Percentiles rank a stretch among this genome's conserved stretches.
Evolutionary conservation across 2,888 invertebrate species (phyloP).

Genomic region (Apamea anceps): DNA sequence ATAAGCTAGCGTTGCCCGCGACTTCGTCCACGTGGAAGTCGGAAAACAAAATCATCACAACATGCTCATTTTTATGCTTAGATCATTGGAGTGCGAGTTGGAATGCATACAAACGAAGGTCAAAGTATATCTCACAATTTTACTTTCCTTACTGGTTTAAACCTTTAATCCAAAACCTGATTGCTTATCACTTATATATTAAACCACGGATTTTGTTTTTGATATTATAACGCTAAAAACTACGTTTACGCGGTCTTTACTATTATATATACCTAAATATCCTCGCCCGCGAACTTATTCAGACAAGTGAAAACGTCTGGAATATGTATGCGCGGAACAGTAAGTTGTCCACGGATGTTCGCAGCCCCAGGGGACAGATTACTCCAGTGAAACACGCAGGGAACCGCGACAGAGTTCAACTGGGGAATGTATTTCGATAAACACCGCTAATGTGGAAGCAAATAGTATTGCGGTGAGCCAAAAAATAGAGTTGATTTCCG

Average conservation of each 20-base stretch:
- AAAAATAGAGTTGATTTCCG: conserved; percentile 28
- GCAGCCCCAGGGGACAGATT: conserved; percentile 78
- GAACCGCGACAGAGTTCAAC: conserved; percentile 68
- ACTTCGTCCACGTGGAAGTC: not conserved
- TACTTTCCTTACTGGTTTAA: not conserved
- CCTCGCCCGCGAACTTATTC: conserved; percentile 25
- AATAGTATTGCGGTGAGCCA: conserved; percentile 37
- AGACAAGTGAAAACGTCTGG: conserved; percentile 35
- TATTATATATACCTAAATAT: not conserved
- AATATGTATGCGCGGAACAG: conserved; percentile 71
- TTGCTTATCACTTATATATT: not conserved
- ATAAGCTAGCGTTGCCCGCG: not conserved
- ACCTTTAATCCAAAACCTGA: not conserved
- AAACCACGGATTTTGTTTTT: not conserved
- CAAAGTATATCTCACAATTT: not conserved
- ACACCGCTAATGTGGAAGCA: conserved; percentile 43
- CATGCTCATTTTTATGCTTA: not conserved
- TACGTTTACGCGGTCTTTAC: not conserved
- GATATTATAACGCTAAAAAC: not conserved
- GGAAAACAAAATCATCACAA: not conserved
- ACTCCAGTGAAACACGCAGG: conserved; percentile 75
- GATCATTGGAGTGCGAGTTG: not conserved
- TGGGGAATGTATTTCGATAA: conserved; percentile 66
- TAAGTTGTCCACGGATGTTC: conserved; percentile 75
- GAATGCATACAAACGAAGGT: not conserved